These are phyloP conservation scores for Acleris laterana DNA, from an alignment of 2,888 invertebrate genomes.

Conservation along the genomic window DNA sequence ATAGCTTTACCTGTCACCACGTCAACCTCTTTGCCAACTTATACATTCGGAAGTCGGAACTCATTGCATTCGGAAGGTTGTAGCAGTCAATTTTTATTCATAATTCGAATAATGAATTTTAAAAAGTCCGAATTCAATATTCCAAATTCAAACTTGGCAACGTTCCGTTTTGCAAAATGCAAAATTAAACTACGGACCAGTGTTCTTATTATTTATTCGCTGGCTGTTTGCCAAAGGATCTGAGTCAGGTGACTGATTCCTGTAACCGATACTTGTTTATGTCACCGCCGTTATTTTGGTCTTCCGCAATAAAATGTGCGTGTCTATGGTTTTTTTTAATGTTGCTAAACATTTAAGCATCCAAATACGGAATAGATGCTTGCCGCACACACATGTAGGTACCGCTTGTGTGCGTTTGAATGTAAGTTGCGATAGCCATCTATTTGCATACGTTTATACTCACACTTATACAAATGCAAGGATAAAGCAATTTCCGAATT, in stretches of 20 bases:
- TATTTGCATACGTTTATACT: no score
- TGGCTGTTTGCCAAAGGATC: slow-evolving; percentile 26
- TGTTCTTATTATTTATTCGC: slow-evolving; percentile 13
- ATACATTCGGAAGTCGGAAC: no score
- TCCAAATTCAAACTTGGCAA: slow-evolving; percentile 23
- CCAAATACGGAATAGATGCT: no score
- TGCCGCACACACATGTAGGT: no score
- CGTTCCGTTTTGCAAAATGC: slow-evolving; percentile 14
- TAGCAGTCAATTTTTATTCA: neutral
- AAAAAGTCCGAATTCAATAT: slow-evolving; percentile 1
- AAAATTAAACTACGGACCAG: slow-evolving; percentile 10
- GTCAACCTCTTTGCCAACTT: no score
- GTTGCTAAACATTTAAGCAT: no score
- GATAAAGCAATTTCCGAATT: no score
- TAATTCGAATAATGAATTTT: neutral
- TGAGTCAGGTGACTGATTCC: slow-evolving; percentile 23
- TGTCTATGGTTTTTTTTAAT: neutral
- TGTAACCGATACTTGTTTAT: slow-evolving; percentile 21
- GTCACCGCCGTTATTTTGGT: slow-evolving; percentile 18
- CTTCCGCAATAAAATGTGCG: slow-evolving; percentile 17
- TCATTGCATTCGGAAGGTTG: no score
- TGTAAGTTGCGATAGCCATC: no score
- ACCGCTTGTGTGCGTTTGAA: no score
- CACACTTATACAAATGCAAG: no score
- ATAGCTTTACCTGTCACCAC: no score